Percentiles rank a stretch among this genome's conserved stretches.
Evolutionary conservation across 2,888 invertebrate species (phyloP).

Genomic region (Girardia tigrina): DNA sequence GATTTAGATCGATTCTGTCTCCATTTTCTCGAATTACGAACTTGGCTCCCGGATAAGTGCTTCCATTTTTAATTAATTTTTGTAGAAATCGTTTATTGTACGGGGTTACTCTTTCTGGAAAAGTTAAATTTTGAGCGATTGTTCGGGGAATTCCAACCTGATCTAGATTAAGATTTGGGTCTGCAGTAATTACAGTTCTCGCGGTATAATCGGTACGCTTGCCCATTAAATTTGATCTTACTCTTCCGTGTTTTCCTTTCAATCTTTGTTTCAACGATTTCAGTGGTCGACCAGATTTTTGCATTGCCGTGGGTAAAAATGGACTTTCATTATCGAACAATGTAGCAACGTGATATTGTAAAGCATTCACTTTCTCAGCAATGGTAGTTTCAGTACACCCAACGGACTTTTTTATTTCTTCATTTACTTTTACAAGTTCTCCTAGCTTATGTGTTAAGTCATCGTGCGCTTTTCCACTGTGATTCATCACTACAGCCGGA

Average conservation of each 20-base stretch:
- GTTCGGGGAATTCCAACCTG: conserved; percentile 93
- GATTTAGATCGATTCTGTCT: conserved; percentile 88
- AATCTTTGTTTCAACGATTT: conserved; percentile 86
- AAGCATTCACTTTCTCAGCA: conserved; percentile 83
- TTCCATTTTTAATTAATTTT: conserved; percentile 83
- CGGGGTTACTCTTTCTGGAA: conserved; percentile 95
- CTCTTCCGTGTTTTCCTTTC: conserved; percentile 95
- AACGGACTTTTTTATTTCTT: conserved; percentile 83
- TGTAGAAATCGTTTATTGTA: conserved; percentile 93
- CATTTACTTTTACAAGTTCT: conserved; percentile 94
- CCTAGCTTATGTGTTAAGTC: conserved; percentile 96
- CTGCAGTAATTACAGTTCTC: conserved; percentile 67
- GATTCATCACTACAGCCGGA: conserved; percentile 95
- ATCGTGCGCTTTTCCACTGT: conserved; percentile 87
- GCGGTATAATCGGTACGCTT: conserved; percentile 99
- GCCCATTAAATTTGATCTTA: conserved; percentile 97
- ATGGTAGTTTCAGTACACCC: conserved; percentile 95
- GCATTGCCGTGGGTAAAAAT: conserved; percentile 84
- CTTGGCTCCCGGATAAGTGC: conserved; percentile 97
- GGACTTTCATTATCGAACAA: conserved; percentile 97
- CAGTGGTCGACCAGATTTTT: conserved; percentile 92
- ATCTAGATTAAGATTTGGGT: conserved; percentile 65
- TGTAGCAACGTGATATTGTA: conserved; percentile 96
- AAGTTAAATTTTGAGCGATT: conserved; percentile 95
- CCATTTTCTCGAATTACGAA: conserved; percentile 97